phyloP scores from a whole-genome alignment of 2,888 invertebrate genomes.

The Ethmia dodecea region DNA sequence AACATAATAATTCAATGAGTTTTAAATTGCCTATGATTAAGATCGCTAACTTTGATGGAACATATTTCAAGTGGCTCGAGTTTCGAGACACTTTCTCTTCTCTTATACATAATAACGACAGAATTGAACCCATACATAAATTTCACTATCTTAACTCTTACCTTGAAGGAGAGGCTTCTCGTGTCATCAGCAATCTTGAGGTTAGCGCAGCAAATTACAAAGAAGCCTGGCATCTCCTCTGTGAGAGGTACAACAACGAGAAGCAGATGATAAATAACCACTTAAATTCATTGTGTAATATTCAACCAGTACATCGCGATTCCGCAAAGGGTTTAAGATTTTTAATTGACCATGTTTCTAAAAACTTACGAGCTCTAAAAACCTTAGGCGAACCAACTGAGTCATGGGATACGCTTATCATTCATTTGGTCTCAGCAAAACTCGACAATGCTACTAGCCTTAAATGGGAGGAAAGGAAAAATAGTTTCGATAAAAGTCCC shows the following conservation, averaged over 20 bases:
- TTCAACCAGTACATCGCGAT: constrained; percentile 7
- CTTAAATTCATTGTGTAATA: constrained; percentile 10
- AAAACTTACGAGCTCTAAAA: constrained; percentile 25
- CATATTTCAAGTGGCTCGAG: too few species aligned
- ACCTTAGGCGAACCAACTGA: constrained; percentile 19
- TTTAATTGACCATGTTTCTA: constrained; percentile 14
- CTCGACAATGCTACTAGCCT: constrained; percentile 15
- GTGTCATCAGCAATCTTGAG: too few species aligned
- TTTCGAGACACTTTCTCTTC: too few species aligned
- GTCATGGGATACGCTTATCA: constrained; percentile 20
- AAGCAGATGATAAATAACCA: constrained; percentile 11
- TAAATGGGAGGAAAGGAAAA: constrained; percentile 21
- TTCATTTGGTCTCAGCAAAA: constrained; percentile 16
- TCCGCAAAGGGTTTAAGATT: constrained; percentile 4
- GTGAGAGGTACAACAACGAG: constrained; percentile 10
- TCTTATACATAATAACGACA: too few species aligned
- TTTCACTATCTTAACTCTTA: too few species aligned
- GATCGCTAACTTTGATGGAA: too few species aligned
- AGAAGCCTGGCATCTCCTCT: constrained; percentile 10
- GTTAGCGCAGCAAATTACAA: too few species aligned
- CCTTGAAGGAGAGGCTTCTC: too few species aligned
- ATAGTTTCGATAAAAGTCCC: constrained; percentile 3
- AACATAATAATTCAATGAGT: too few species aligned
- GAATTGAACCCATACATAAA: too few species aligned
- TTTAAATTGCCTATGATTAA: too few species aligned